Evolutionary conservation across 2,888 invertebrate species (phyloP), one percentile per base, ranked within the genome.

Genomic region (Fragum whitleyi): DNA sequence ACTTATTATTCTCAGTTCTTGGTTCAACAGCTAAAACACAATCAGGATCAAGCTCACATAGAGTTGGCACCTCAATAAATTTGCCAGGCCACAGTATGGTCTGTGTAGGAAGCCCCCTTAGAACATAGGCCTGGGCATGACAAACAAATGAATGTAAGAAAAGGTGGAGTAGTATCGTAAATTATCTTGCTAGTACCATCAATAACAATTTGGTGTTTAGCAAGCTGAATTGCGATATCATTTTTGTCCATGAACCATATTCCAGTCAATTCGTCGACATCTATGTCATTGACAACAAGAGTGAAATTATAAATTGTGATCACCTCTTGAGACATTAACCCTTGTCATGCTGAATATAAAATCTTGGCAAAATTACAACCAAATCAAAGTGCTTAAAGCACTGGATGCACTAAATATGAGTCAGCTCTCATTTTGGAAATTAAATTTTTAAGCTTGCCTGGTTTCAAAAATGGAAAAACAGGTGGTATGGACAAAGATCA

Each of bases 211-310:
- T 76, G 57, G 32, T 75, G 77, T 51, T 76, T 83, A 19, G 82
- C 75, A 6, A 84, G 83, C 14, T 84, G 77, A n/a, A 87, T 62
- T 3, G 77, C 23, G 39, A 89, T 79, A 42, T 86, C 89, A 79
- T 87, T 89, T 14, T 11, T 16, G 29, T 68, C 72, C 81, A 89
- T 86, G 42, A 87, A 88, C 0, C 87, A 84, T 14, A 80, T 85
- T 1, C 88, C 88, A 0, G 85, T 86, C n/a, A 86, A 59, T 0
- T 84, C 47, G 14, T 88, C 86, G 14, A 71, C 76, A 72, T 88
- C 88, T 7, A 81, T 26, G 47, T 81, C 74, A 62, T 71, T 62
- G 0, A 81, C 80, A 28, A 81, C 80, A 21, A 77, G 77, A 29
- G 77, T 81, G 73, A n/a, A 81, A 21, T 0, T 39, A 3, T 7